phyloP scores from a whole-genome alignment of 2,888 invertebrate genomes.

The Ptychoptera contaminata region DNA sequence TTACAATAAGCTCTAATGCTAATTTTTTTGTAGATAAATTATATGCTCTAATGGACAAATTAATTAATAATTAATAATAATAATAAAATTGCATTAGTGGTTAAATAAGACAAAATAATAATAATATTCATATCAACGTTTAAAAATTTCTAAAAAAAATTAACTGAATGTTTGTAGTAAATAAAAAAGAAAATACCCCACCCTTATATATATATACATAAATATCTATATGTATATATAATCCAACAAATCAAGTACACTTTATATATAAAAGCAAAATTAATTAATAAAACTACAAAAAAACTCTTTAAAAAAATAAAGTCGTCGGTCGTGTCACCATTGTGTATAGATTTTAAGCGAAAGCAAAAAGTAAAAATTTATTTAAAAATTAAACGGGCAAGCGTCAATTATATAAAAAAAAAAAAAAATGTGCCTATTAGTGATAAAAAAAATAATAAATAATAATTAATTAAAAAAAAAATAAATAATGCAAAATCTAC shows the following conservation, averaged over 20 bases:
- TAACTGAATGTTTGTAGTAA: no score
- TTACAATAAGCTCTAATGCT: no score
- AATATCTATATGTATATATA: no score
- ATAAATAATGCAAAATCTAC: neutral
- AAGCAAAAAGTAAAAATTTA: neutral
- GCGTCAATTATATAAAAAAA: conserved; percentile 4
- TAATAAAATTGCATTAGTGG: no score
- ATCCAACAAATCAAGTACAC: no score
- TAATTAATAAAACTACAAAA: neutral
- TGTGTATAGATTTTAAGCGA: neutral
- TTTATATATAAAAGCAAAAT: neutral
- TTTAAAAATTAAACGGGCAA: neutral
- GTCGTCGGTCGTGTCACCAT: neutral
- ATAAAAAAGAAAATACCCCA: neutral
- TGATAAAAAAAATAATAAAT: conserved; percentile 1
- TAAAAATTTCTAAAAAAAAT: no score
- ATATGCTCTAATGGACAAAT: no score
- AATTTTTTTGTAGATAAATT: no score
- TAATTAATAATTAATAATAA: no score
- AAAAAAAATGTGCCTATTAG: conserved; percentile 4
- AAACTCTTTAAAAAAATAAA: no score
- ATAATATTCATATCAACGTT: no score
- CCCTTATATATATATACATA: neutral
- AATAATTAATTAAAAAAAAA: neutral
- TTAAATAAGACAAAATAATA: no score